Conservation (phyloP, 2,113 vertebrate genomes). For the Cettia cetti region DNA sequence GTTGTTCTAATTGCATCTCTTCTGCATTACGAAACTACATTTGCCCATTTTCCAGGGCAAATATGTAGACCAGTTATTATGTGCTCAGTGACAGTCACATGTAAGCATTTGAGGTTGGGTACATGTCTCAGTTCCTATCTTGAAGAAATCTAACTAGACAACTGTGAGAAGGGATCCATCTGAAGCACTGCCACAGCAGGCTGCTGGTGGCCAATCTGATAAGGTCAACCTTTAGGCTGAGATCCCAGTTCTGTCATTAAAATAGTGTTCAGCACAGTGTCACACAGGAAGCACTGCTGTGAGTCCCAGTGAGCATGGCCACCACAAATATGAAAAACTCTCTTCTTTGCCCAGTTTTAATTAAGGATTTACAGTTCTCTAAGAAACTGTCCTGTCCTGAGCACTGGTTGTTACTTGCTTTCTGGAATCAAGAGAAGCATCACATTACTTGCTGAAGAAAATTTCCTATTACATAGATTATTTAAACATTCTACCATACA, state of each 20-base stretch:
- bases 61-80: too few species aligned
- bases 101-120: background rate
- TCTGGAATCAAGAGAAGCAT: background rate
- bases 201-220: background rate
- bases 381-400: background rate
- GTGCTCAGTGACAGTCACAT: background rate
- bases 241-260: background rate
- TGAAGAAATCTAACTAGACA: background rate
- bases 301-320: background rate
- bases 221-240: background rate
- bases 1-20: background rate
- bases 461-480: background rate
- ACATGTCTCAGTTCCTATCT: background rate
- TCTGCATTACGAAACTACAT: background rate
- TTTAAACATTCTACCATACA: background rate
- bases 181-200: background rate
- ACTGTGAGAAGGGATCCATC: background rate
- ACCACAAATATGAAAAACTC: background rate
- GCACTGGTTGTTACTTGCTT: background rate
- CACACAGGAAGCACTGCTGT: accelerated
- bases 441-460: background rate
- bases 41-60: background rate
- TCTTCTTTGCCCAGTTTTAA: background rate
- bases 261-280: background rate
- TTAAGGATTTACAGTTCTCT: background rate